A percentile compares a stretch with the other conserved stretches of the same genome.
phyloP scores from a whole-genome alignment of 2,888 invertebrate genomes.

The Leucoma salicis region DNA sequence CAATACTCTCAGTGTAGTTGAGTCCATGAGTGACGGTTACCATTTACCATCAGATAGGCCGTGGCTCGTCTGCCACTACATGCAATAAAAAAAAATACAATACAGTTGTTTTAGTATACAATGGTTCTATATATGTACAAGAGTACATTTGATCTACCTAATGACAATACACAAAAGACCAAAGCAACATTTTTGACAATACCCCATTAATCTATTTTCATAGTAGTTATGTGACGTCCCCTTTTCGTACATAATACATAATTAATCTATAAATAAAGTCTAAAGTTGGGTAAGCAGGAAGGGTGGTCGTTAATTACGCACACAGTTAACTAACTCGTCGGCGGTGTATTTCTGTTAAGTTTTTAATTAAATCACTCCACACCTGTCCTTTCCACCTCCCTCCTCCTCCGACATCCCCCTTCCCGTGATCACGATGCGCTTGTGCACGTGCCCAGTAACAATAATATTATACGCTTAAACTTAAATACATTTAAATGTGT shows the following conservation, averaged over 20 bases:
- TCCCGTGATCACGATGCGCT: conserved; percentile 40
- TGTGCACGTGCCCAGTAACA: conserved; percentile 34
- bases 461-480: neutral
- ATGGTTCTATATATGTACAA: no score
- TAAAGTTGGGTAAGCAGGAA: conserved; percentile 38
- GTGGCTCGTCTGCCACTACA: no score
- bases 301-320: conserved; percentile 39
- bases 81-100: no score
- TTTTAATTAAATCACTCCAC: conserved; percentile 67
- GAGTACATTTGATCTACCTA: no score
- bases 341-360: conserved; percentile 43
- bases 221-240: conserved; percentile 6
- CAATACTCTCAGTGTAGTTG: no score
- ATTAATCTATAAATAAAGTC: conserved; percentile 40
- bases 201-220: conserved; percentile 4
- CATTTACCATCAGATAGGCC: no score
- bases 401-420: conserved; percentile 15
- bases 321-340: conserved; percentile 38
- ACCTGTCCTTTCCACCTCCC: conserved; percentile 48
- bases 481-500: no score
- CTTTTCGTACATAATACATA: conserved; percentile 24
- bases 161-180: neutral
- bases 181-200: conserved; percentile 3
- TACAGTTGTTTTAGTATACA: no score
- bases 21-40: no score